A percentile compares a stretch with the other conserved stretches of the same genome.
phyloP scores from a whole-genome alignment of 2,888 invertebrate genomes.

The Pediacus dermestoides region DNA sequence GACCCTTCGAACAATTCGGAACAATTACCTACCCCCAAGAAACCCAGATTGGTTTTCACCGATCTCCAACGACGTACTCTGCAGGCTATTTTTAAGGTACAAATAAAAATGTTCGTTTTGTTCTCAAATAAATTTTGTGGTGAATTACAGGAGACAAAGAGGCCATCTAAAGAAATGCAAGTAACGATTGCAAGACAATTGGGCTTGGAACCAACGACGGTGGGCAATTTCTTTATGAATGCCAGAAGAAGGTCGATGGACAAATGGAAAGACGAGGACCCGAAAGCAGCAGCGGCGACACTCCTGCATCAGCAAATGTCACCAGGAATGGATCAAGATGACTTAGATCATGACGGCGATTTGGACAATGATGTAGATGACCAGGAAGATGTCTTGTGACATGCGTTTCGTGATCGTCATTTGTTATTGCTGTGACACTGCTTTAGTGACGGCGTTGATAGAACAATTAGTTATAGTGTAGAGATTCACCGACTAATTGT shows the following conservation, averaged over 20 bases:
- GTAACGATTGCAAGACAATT: slow-evolving; percentile 97
- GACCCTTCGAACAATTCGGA: slow-evolving; percentile 75
- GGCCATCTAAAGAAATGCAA: slow-evolving; percentile 99
- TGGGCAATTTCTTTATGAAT: slow-evolving; percentile 99
- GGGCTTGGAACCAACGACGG: slow-evolving; percentile 95
- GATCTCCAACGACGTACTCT: slow-evolving; percentile 99
- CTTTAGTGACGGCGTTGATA: slow-evolving; percentile 39
- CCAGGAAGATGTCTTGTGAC: slow-evolving; percentile 58
- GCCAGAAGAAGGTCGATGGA: slow-evolving; percentile 97
- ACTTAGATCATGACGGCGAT: slow-evolving; percentile 49
- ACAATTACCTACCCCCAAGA: slow-evolving; percentile 91
- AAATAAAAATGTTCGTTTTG: too few relatives aligned
- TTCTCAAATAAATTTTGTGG: slow-evolving; percentile 2
- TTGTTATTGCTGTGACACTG: slow-evolving; percentile 51
- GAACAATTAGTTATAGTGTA: slow-evolving; percentile 39
- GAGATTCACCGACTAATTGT: slow-evolving; percentile 30
- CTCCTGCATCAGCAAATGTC: slow-evolving; percentile 49
- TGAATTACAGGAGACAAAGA: slow-evolving; percentile 83
- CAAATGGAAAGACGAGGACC: slow-evolving; percentile 96
- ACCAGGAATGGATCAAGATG: slow-evolving; percentile 48
- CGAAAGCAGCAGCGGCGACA: slow-evolving; percentile 53
- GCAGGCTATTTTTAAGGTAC: slow-evolving; percentile 99
- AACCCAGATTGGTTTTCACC: slow-evolving; percentile 99
- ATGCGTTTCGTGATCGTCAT: slow-evolving; percentile 51
- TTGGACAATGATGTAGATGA: slow-evolving; percentile 56